phyloP scores from a whole-genome alignment of 2,888 invertebrate genomes.

The Napeogenes inachia region DNA sequence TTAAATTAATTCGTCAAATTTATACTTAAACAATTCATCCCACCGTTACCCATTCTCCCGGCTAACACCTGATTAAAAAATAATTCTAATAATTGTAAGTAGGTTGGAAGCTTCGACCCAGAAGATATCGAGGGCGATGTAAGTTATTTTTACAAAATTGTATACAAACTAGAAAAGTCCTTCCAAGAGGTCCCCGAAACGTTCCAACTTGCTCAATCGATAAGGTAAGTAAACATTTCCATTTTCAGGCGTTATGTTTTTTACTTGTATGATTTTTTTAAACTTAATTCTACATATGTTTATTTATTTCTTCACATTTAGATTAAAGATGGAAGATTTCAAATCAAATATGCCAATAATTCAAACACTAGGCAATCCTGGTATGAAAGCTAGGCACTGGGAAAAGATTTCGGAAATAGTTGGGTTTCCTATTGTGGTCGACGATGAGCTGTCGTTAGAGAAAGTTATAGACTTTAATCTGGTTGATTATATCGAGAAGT shows the following conservation, averaged over 20 bases:
- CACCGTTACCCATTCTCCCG: too few species aligned
- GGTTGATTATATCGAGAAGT: conserved; percentile 91
- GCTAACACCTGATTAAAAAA: too few species aligned
- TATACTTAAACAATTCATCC: too few species aligned
- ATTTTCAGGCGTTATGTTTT: too few species aligned
- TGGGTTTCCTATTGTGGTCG: conserved; percentile 93
- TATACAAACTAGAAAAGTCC: conserved; percentile 92
- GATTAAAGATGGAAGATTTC: conserved; percentile 88
- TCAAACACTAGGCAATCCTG: conserved; percentile 95
- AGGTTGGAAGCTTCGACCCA: conserved; percentile 91
- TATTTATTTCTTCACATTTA: not conserved
- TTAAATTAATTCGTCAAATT: not conserved
- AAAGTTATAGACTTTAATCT: conserved; percentile 94
- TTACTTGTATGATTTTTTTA: not conserved
- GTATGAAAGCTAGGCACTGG: conserved; percentile 95
- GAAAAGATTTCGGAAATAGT: conserved; percentile 96
- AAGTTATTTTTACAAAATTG: conserved; percentile 81
- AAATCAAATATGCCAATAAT: conserved; percentile 94
- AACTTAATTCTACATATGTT: not conserved
- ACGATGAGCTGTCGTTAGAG: conserved; percentile 86
- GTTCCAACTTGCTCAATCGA: conserved; percentile 81
- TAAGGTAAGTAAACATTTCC: conserved; percentile 50
- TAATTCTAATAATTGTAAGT: not conserved
- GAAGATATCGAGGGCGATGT: conserved; percentile 92
- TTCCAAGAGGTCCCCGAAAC: conserved; percentile 88